Percentiles rank a stretch among this genome's conserved stretches.
phyloP scores from a whole-genome alignment of 2,113 vertebrate species.

The Scytalopus superciliaris region DNA sequence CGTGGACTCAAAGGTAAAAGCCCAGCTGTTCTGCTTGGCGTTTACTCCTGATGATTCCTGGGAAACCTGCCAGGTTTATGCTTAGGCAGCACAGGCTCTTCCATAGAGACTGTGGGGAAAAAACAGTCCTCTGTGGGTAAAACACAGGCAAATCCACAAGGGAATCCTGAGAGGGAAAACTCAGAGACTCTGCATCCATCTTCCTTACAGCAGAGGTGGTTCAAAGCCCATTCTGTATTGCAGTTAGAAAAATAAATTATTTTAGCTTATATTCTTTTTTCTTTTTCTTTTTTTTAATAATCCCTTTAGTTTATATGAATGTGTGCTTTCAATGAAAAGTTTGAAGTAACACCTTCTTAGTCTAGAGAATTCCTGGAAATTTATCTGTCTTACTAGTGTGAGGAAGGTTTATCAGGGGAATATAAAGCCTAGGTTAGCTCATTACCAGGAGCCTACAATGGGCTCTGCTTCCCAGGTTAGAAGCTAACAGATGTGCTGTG shows the following conservation, averaged over 20 bases:
- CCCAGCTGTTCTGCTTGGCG: neutral
- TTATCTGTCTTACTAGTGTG: rapidly evolving
- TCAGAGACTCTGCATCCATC: neutral
- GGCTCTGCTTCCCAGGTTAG: neutral
- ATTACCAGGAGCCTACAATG: neutral
- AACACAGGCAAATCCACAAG: neutral
- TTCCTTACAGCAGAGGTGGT: neutral
- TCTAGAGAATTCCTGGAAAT: neutral
- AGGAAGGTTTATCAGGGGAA: neutral
- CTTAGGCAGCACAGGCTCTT: neutral
- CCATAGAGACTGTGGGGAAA: neutral
- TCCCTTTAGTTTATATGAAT: neutral
- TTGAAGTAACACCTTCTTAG: neutral
- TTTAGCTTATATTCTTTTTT: neutral
- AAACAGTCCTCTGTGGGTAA: neutral
- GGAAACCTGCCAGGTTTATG: neutral
- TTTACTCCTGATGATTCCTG: neutral
- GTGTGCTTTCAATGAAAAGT: rapidly evolving
- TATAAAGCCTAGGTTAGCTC: neutral
- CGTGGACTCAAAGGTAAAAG: neutral
- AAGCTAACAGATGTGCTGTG: neutral
- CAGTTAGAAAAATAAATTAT: neutral
- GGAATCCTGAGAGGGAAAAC: neutral
- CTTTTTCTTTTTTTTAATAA: neutral
- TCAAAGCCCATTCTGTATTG: neutral